Conservation (phyloP, 1,140 invertebrate genomes). For the Hirudo medicinalis region DNA sequence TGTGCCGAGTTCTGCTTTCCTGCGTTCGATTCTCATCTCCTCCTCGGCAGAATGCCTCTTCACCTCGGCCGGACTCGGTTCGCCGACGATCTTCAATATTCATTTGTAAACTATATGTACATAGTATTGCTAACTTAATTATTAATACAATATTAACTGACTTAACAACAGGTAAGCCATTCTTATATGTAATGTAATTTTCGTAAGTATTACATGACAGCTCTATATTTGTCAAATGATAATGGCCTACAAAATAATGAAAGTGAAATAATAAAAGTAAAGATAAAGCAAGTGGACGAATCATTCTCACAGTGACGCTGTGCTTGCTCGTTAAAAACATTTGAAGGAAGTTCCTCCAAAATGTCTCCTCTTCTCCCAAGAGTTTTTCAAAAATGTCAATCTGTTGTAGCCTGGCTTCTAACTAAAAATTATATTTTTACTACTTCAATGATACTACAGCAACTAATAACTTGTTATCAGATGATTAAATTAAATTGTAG, state of each 20-base stretch:
- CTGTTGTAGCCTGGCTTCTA: conserved; percentile 58
- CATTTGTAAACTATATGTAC: neutral
- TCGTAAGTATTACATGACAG: too few relatives aligned
- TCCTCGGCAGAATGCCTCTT: conserved; percentile 52
- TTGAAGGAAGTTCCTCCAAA: conserved; percentile 58
- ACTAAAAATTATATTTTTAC: conserved; percentile 42
- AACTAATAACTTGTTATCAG: too few relatives aligned
- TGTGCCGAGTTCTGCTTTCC: conserved; percentile 51
- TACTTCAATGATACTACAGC: too few relatives aligned
- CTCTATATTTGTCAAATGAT: too few relatives aligned
- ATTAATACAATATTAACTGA: too few relatives aligned
- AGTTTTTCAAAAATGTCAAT: conserved; percentile 52
- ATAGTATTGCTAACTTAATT: conserved; percentile 16
- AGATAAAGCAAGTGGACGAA: too few relatives aligned
- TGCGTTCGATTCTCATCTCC: conserved; percentile 51
- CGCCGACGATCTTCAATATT: conserved; percentile 36
- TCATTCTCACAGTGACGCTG: conserved; percentile 32
- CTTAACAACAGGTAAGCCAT: too few relatives aligned
- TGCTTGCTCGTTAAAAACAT: conserved; percentile 54
- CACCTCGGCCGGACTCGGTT: conserved; percentile 42
- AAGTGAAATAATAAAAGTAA: too few relatives aligned
- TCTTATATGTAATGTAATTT: too few relatives aligned
- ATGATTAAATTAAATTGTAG: too few relatives aligned
- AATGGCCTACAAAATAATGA: too few relatives aligned
- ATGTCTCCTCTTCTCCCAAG: conserved; percentile 49